Conservation (phyloP, 2,888 invertebrate genomes). For the Belgica antarctica region DNA sequence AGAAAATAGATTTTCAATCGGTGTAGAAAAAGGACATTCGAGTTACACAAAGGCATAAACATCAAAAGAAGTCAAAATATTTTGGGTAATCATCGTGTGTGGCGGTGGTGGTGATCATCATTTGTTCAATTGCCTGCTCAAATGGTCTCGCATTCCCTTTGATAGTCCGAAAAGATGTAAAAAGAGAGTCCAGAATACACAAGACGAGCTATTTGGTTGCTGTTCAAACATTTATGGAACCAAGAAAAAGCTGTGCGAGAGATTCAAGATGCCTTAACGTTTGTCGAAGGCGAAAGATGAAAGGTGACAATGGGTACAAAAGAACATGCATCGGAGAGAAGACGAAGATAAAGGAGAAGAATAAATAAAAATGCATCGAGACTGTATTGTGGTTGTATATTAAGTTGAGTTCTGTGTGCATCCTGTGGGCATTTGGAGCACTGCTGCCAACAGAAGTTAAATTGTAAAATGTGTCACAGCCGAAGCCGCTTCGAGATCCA, state of each 20-base stretch:
- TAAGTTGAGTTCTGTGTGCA: background rate
- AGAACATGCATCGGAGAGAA: conserved; percentile 4
- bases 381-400: background rate
- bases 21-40: conserved; percentile 38
- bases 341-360: conserved; percentile 5
- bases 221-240: conserved; percentile 41
- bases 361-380: conserved; percentile 19
- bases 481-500: background rate
- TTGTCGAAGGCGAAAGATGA: conserved; percentile 31
- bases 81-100: conserved; percentile 44
- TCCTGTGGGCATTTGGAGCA: background rate
- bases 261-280: conserved; percentile 1
- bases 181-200: conserved; percentile 13
- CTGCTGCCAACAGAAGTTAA: conserved; percentile 1
- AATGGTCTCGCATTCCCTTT: conserved; percentile 32
- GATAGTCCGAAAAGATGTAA: background rate
- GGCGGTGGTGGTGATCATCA: conserved; percentile 36
- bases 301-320: conserved; percentile 39
- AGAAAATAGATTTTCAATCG: background rate
- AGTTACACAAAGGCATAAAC: conserved; percentile 31
- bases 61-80: conserved; percentile 44
- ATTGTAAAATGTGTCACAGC: background rate
- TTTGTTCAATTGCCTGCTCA: conserved; percentile 42
- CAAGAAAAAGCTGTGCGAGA: conserved; percentile 15
- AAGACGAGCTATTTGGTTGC: conserved; percentile 11